Evolutionary conservation across 2,888 invertebrate species (phyloP), one percentile per base, ranked within the genome.

Genomic region (Dermolepida albohirtum): DNA sequence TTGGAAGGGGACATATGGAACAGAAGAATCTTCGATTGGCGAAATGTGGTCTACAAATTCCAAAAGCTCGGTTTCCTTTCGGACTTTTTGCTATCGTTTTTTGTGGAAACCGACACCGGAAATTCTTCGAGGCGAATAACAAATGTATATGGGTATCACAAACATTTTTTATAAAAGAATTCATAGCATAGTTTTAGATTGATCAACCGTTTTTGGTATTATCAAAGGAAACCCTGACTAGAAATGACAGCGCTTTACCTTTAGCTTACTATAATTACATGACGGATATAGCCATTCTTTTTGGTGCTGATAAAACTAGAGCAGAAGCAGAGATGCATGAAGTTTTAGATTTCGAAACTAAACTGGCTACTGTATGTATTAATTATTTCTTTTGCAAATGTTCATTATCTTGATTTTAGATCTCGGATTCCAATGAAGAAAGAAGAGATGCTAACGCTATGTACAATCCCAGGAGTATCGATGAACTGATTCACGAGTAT

Each of bases 11-110:
- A 88, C 27, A 72, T 79, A 0, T 96, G 96, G 96, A 87, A 90
- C 73, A 89, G 89, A 2, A 82, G 81, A 0, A 81, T 85, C 8
- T 96, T 94, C 85, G 87, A 89, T 71, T 96, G 96, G 96, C 90
- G 90, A 75, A 86, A 91, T 73, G 90, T 92, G 0, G 92, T 95
- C 6, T 94, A 93, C 84, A 90, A 89, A 70, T 95, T 95, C 85
- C 88, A 95, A 49, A 83, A 86, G 64, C 85, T 88, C 59, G 96
- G 96, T 1, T 95, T 94, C 83, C 94, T 94, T 71, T 92, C 94
- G 69, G 95, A 96, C 83, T 95, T 95, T 80, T 92, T 96, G 81
- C 87, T 96, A 44, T 95, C 96, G 81, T 94, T 96, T 82, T 95
- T 94, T 43, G 92, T 96, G 77, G 91, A 92, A 39, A 92, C 93